Conservation (phyloP, 2,113 vertebrate genomes). For the Turdus rufiventris region DNA sequence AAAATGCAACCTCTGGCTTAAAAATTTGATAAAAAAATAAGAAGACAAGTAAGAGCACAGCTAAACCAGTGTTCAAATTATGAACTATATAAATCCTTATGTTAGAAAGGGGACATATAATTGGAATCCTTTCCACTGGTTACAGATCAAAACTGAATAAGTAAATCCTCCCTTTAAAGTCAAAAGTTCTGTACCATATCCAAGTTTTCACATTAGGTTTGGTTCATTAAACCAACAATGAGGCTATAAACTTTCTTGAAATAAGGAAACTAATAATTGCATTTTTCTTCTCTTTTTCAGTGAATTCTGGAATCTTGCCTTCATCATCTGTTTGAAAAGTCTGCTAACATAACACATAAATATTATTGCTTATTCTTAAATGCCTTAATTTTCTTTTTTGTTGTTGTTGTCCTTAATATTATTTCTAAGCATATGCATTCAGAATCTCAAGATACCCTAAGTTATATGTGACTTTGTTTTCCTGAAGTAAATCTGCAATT, state of each 20-base stretch:
- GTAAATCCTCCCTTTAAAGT: not conserved
- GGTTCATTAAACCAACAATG: not conserved
- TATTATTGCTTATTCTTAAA: not conserved
- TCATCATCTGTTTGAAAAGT: not conserved
- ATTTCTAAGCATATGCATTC: not conserved
- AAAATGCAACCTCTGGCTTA: not conserved
- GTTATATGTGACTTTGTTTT: not conserved
- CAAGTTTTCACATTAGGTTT: conserved; percentile 4
- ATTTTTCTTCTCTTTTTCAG: not conserved
- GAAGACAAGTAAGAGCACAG: not conserved
- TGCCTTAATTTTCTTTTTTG: not conserved
- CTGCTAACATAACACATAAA: not conserved
- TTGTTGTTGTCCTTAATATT: not conserved
- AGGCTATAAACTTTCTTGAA: not conserved
- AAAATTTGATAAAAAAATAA: not conserved
- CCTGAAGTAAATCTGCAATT: not conserved
- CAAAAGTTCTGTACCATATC: not conserved
- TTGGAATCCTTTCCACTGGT: not conserved
- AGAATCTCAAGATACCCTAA: not conserved
- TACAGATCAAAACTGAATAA: not conserved
- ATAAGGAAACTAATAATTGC: not conserved
- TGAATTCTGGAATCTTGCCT: not conserved
- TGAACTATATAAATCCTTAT: not conserved
- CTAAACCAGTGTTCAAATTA: not conserved
- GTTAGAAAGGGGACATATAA: not conserved